Conservation (phyloP, 2,113 vertebrate genomes). For the Alaudala cheleensis region DNA sequence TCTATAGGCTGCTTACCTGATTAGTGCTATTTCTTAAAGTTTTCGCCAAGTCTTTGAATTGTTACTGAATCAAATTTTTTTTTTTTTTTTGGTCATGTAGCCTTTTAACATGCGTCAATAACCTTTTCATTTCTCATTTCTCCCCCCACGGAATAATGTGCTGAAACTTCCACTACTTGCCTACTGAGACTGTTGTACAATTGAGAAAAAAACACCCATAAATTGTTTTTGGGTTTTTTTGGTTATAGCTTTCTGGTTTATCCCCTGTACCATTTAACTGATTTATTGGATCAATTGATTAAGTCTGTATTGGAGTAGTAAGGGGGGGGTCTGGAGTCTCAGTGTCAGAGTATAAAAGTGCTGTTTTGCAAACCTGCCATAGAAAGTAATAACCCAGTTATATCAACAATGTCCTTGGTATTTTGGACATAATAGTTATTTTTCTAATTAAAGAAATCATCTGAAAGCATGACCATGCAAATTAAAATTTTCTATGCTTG, state of each 20-base stretch:
- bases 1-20: not conserved
- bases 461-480: not conserved
- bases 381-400: not conserved
- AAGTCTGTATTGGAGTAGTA: not conserved
- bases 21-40: not conserved
- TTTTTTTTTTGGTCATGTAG: not conserved
- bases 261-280: not conserved
- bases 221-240: not conserved
- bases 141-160: not conserved
- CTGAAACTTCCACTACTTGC: not conserved
- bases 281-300: not conserved
- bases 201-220: not conserved
- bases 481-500: not conserved
- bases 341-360: not conserved
- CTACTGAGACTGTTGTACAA: not conserved
- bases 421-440: not conserved
- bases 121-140: not conserved
- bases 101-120: not conserved
- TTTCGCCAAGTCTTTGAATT: not conserved
- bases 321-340: not conserved
- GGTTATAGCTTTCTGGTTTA: accelerated
- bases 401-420: not conserved
- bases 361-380: not conserved
- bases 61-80: not conserved
- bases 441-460: not conserved